phyloP scores from a whole-genome alignment of 2,113 vertebrate genomes.

The Alaudala cheleensis region DNA sequence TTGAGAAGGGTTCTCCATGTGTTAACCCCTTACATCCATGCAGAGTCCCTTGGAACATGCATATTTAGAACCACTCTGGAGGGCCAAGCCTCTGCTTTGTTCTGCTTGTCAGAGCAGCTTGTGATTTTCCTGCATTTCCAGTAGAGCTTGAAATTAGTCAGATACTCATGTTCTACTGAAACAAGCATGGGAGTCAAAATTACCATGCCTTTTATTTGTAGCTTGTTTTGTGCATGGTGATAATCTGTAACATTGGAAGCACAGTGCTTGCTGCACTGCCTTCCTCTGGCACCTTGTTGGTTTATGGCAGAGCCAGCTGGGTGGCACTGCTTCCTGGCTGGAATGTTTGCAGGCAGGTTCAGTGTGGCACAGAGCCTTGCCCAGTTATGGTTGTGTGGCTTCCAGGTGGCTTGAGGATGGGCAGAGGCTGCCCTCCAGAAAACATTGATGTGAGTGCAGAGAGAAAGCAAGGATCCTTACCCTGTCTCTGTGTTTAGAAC shows the following conservation, averaged over 20 bases:
- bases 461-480: neutral
- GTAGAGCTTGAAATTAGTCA: neutral
- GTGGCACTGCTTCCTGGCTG: neutral
- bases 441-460: neutral
- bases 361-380: neutral
- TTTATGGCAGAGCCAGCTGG: neutral
- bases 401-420: neutral
- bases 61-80: neutral
- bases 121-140: neutral
- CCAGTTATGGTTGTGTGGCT: accelerated
- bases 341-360: neutral
- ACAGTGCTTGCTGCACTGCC: neutral
- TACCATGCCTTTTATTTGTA: conserved; percentile 40
- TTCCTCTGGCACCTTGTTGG: neutral
- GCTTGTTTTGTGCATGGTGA: conserved; percentile 23
- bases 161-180: neutral
- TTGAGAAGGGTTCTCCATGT: neutral
- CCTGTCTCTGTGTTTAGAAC: neutral
- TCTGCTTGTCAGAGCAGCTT: neutral
- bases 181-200: conserved; percentile 17
- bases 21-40: neutral
- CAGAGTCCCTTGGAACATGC: neutral
- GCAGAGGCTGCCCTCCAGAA: neutral
- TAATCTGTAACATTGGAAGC: neutral
- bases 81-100: neutral